Evolutionary conservation across 1,140 invertebrate genomes (phyloP), one percentile per base, ranked within the genome.

Genomic region (Orchesella cincta): DNA sequence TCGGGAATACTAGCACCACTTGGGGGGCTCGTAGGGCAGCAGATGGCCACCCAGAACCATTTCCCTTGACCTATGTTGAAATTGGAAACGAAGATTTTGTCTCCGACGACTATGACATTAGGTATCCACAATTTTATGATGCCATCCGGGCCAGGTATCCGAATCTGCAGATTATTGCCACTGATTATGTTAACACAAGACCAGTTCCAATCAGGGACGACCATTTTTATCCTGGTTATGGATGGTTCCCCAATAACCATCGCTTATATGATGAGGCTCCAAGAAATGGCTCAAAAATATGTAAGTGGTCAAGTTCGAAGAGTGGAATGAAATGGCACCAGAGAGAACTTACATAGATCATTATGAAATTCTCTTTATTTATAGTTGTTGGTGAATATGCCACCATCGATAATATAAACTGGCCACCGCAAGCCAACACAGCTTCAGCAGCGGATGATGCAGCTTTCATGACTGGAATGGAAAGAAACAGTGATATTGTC

Each of bases 221-320:
- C 62, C 62, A 67, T n/a, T 67, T 31, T 33, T 67, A 67, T n/a
- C 26, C 26, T 12, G 29, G 29, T 2, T 67, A 31, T 33, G 62
- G 62, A 29, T 67, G 62, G 62, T 67, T 67, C n/a, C 62, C 62
- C n/a, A 29, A 67, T 67, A 67, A 67, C 33, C 62, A 67, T 67
- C 62, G 62, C 14, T 18, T 31, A 2, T 67, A 67, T 31, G 62
- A 67, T 31, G n/a, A 29, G 29, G 62, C 62, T 26, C 62, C 62
- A 67, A 29, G 62, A 31, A 67, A 67, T 67, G 62, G 62, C 8
- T 67, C 62, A 8, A 67, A 67, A n/a, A 67, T 67, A 8, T 67
- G 62, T 67, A 67, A 67, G 31, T 33, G n/a, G 33, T 67, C 52
- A 67, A 8, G 29, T 67, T 16, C 54, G 8, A 57, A n/a, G 26